Evolutionary conservation across 2,113 vertebrate species (phyloP), one percentile per base, ranked within the genome.

Genomic region (Nettapus auritus): DNA sequence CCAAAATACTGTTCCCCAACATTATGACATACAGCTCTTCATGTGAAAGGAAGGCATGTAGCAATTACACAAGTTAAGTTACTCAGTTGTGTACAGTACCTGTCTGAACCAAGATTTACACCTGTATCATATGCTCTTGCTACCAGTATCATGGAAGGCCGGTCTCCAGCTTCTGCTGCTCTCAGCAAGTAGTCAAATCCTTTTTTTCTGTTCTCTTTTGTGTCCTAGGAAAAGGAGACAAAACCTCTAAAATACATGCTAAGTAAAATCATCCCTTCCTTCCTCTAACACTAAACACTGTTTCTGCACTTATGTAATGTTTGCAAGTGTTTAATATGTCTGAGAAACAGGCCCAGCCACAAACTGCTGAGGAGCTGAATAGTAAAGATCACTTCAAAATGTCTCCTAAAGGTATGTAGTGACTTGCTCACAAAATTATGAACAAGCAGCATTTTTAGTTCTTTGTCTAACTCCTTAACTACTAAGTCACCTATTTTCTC

Each of bases 111-210:
- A 76, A 99, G 98, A 94, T 98, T 98, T 60, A 97, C 57, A 23
- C 99, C 99, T 1, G 98, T 98, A 86, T 99, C 99, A 53, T 98
- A 99, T 31, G 99, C 99, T 98, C 98, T 98, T 67, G 99, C 99
- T 89, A 99, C 98, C 4, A 98, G 95, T 87, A 99, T 99, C 99
- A 99, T 99, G 66, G 98, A 98, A 40, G 98, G 98, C 11, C 99
- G 97, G 96, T 99, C 99, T 4, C 99, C 99, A 31, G 99, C 99
- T 94, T 99, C 99, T 11, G 99, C 99, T 9, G 99, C 99, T 97
- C 98, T 98, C 93, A 99, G 89, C 70, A 99, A 98, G 93, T 98
- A 99, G 91, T 98, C 95, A 78, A 99, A 99, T 36, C 99, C 99
- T 94, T 98, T 99, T 91, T 95, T 98, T 95, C 97, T 97, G 93